Percentiles rank a stretch among this genome's conserved stretches.
These are phyloP conservation scores for Passer montanus DNA, from an alignment of 2,113 vertebrate genomes.

Conservation along the genomic window DNA sequence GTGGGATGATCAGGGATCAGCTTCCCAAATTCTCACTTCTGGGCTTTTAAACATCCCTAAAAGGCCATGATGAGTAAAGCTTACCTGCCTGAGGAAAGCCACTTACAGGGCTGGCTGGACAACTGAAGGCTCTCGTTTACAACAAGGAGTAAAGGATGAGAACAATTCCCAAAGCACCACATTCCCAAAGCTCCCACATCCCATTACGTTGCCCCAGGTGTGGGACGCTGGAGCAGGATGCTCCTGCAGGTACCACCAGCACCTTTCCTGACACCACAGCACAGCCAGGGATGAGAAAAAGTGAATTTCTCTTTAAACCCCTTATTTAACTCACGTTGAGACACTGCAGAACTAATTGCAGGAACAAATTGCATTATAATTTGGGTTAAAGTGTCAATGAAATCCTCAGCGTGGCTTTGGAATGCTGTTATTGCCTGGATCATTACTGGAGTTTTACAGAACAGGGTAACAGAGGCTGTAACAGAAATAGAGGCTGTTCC, in stretches of 20 bases:
- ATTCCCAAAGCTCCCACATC: neutral
- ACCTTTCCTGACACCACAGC: neutral
- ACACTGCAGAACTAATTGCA: neutral
- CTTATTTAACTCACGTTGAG: neutral
- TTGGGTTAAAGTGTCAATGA: neutral
- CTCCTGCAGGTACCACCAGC: neutral
- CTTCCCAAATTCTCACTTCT: neutral
- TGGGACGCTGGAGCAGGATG: neutral
- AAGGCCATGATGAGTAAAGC: neutral
- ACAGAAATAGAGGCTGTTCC: neutral
- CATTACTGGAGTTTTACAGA: neutral
- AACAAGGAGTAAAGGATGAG: neutral
- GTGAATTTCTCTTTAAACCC: neutral
- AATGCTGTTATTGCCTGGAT: neutral
- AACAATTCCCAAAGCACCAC: neutral
- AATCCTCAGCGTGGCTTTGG: neutral
- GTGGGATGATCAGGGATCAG: neutral
- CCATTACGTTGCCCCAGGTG: neutral
- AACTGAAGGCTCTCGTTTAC: neutral
- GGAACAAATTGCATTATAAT: neutral
- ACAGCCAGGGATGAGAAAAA: neutral
- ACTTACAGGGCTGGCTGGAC: accelerated
- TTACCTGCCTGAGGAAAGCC: accelerated
- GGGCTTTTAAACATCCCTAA: neutral
- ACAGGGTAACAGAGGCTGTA: neutral